A percentile compares a stretch with the other conserved stretches of the same genome.
phyloP scores from a whole-genome alignment of 2,797 vertebrate species.

The Pseudochirops corinnae region DNA sequence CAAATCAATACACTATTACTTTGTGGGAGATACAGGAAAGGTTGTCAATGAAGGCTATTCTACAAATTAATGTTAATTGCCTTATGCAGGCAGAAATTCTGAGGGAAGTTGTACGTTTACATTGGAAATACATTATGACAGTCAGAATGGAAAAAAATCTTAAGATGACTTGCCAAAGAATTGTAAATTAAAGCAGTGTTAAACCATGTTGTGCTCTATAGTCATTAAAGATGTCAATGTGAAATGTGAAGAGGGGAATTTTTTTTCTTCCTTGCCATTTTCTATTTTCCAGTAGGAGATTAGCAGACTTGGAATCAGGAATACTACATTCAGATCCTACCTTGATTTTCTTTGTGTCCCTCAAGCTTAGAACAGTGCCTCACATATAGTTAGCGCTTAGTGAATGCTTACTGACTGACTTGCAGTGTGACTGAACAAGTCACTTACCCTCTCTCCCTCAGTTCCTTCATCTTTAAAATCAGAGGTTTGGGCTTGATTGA shows the following conservation, averaged over 20 bases:
- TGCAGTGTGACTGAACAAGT: neutral
- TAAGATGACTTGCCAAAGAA: constrained; percentile 24
- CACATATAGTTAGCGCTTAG: neutral
- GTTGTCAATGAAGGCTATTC: constrained; percentile 37
- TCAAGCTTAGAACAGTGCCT: neutral
- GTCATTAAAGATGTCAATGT: constrained; percentile 17
- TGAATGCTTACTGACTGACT: neutral
- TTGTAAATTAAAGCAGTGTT: constrained; percentile 34
- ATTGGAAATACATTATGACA: constrained; percentile 40
- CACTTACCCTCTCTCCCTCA: neutral
- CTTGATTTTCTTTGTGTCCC: neutral
- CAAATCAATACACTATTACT: constrained; percentile 59
- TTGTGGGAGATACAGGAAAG: constrained; percentile 60
- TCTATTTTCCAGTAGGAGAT: neutral
- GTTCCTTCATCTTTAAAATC: neutral
- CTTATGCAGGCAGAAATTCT: constrained; percentile 11
- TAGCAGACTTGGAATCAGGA: neutral
- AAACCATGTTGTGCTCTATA: neutral
- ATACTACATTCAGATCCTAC: neutral
- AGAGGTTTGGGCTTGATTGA: neutral
- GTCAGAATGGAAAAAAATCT: neutral
- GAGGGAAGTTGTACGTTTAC: constrained; percentile 38
- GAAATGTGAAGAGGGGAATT: constrained; percentile 14
- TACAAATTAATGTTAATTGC: constrained; percentile 65
- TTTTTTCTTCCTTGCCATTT: constrained; percentile 15